Conservation (phyloP, 2,888 invertebrate genomes). For the Euspilapteryx auroguttella region DNA sequence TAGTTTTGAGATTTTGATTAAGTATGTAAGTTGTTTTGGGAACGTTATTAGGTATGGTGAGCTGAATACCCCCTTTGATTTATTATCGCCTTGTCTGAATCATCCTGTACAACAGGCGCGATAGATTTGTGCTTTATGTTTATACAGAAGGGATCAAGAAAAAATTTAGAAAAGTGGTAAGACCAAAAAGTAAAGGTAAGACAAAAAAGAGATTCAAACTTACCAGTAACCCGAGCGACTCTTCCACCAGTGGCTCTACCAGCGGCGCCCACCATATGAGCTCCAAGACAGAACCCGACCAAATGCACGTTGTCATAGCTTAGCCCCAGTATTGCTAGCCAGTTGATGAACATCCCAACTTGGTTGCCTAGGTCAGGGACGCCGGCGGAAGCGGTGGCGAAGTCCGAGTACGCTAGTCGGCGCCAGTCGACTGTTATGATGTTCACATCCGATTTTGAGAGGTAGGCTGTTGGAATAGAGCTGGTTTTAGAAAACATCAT, state of each 20-base stretch:
- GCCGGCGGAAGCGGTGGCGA: slow-evolving; percentile 21
- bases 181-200: slow-evolving; percentile 5
- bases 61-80: too few relatives aligned
- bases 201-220: too few relatives aligned
- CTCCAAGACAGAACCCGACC: slow-evolving; percentile 37
- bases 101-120: too few relatives aligned
- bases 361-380: slow-evolving; percentile 29
- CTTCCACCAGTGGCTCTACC: slow-evolving; percentile 10
- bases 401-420: slow-evolving; percentile 15
- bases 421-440: slow-evolving; percentile 47
- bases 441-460: slow-evolving; percentile 24
- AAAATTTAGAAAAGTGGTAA: slow-evolving; percentile 8
- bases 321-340: slow-evolving; percentile 31
- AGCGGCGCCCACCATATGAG: slow-evolving; percentile 33
- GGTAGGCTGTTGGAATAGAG: too few relatives aligned
- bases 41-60: too few relatives aligned
- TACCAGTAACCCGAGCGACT: neutral
- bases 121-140: too few relatives aligned
- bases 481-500: too few relatives aligned
- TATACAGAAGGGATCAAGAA: too few relatives aligned
- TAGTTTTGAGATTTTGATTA: too few relatives aligned
- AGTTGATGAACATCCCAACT: slow-evolving; percentile 35
- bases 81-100: too few relatives aligned
- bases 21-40: too few relatives aligned
- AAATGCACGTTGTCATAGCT: slow-evolving; percentile 38